Conservation (phyloP, 2,888 invertebrate species). For the Bruchidius siliquastri region DNA sequence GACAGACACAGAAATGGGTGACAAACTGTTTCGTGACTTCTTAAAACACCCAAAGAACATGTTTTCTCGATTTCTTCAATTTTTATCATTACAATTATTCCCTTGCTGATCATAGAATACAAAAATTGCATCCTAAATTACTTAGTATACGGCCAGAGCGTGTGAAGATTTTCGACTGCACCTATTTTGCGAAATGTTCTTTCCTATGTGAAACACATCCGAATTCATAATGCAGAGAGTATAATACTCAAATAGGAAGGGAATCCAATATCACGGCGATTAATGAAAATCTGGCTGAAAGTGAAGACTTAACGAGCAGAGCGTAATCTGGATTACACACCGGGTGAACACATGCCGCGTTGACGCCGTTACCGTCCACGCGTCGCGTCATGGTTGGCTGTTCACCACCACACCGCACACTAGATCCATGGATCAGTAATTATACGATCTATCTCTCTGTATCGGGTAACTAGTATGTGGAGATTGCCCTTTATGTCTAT, state of each 20-base stretch:
- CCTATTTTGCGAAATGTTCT: not conserved
- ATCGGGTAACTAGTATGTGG: not conserved
- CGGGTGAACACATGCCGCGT: not conserved
- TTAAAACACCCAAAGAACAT: no score
- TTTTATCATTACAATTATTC: no score
- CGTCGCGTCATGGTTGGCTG: not conserved
- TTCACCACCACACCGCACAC: not conserved
- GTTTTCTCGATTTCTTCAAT: no score
- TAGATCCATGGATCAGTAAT: conserved; percentile 6
- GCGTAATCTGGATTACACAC: not conserved
- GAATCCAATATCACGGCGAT: not conserved
- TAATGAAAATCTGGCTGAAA: not conserved
- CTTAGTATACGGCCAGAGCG: no score
- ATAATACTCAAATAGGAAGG: not conserved
- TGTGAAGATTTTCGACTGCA: no score
- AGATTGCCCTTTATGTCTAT: not conserved
- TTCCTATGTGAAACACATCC: not conserved
- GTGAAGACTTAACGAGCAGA: conserved; percentile 1
- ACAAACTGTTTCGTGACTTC: no score
- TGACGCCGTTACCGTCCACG: not conserved
- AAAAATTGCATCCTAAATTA: no score
- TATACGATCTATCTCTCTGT: conserved; percentile 5
- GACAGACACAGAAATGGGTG: no score
- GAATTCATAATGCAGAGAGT: not conserved
- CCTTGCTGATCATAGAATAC: no score